Evolutionary conservation across 35 echinoderm and acorn worm genomes (phyloP).

Genomic region (Anneissia japonica): DNA sequence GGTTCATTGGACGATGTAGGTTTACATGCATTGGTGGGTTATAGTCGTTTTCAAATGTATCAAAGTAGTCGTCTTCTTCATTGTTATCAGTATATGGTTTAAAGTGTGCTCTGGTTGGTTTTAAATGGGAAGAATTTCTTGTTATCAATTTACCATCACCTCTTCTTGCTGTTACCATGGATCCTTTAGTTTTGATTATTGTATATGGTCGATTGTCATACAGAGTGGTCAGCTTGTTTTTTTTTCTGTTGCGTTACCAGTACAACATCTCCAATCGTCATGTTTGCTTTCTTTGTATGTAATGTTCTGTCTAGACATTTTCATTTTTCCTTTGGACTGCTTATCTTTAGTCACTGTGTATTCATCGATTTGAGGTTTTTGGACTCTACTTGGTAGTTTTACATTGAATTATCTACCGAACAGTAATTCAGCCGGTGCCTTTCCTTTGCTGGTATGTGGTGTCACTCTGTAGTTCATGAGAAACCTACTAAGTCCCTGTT

Average conservation of each 20-base stretch:
- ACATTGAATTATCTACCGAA: conserved; percentile 25
- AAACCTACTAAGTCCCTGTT: conserved; percentile 52
- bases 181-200: not conserved
- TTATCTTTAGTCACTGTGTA: not conserved
- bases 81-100: too few relatives aligned
- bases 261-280: not conserved
- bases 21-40: too few relatives aligned
- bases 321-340: not conserved
- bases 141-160: too few relatives aligned
- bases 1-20: too few relatives aligned
- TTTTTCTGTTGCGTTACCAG: not conserved
- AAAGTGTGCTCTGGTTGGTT: too few relatives aligned
- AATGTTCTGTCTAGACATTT: not conserved
- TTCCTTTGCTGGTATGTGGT: conserved; percentile 45
- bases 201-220: not conserved
- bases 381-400: not conserved
- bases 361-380: not conserved
- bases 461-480: conserved; percentile 65
- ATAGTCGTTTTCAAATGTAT: too few relatives aligned
- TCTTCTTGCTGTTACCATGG: too few relatives aligned
- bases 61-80: too few relatives aligned
- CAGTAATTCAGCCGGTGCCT: conserved; percentile 40
- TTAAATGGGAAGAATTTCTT: too few relatives aligned
- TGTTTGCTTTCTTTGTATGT: not conserved
- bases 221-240: not conserved